Conservation (phyloP, 2,113 vertebrate genomes). For the Chionodraco myersi region DNA sequence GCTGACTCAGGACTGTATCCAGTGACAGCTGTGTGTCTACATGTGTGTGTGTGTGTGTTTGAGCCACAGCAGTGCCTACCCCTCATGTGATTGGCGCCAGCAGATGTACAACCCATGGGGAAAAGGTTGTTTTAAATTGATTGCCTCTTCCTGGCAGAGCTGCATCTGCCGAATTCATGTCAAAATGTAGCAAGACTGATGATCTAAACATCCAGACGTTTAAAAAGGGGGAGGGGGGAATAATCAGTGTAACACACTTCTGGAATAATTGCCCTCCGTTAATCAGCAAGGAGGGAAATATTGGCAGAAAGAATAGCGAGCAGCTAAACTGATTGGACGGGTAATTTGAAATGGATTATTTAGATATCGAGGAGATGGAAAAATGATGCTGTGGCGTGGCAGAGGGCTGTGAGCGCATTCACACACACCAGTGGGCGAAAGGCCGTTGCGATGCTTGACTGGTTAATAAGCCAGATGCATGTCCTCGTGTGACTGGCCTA, state of each 20-base stretch:
- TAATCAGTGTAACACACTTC: constrained; percentile 49
- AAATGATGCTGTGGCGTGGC: constrained; percentile 18
- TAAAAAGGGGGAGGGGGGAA: background rate
- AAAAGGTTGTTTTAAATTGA: background rate
- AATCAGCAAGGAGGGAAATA: constrained; percentile 59
- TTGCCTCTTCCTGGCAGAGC: constrained; percentile 11
- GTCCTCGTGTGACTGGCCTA: constrained; percentile 40
- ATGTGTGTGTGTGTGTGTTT: constrained; percentile 32
- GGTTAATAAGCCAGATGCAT: constrained; percentile 10
- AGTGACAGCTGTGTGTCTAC: constrained; percentile 68
- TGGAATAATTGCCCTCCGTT: constrained; percentile 51
- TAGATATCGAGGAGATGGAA: constrained; percentile 35
- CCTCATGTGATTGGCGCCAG: constrained; percentile 35
- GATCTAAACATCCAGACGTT: constrained; percentile 8
- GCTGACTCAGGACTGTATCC: constrained; percentile 69
- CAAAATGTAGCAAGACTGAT: background rate
- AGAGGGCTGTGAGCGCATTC: background rate
- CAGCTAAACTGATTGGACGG: constrained; percentile 63
- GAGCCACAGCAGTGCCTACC: constrained; percentile 44
- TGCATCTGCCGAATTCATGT: constrained; percentile 14
- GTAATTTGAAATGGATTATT: constrained; percentile 58
- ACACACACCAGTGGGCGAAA: background rate
- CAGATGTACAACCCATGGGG: constrained; percentile 47
- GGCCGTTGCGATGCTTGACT: constrained; percentile 24
- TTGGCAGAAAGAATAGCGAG: constrained; percentile 43